Evolutionary conservation across 2,888 invertebrate genomes (phyloP).

Genomic region (Trichogramma dendrolimi): DNA sequence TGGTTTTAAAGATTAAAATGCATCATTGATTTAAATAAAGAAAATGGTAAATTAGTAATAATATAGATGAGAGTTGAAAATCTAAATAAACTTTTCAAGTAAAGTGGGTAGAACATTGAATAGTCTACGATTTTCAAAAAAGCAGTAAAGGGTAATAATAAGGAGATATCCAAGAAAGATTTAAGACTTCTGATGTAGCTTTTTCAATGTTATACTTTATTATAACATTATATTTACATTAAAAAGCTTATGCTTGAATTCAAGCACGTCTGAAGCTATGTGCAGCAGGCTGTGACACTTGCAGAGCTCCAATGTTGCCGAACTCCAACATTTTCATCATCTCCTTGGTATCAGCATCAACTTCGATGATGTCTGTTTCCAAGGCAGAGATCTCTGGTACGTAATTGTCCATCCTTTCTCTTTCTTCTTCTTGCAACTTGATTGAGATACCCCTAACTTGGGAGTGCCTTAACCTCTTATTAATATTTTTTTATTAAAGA

Average conservation of each 20-base stretch:
- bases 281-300: slow-evolving; percentile 78
- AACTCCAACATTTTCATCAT: slow-evolving; percentile 98
- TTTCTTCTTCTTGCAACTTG: slow-evolving; percentile 98
- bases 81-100: too few relatives aligned
- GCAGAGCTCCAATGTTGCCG: slow-evolving; percentile 86
- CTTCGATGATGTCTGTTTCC: slow-evolving; percentile 94
- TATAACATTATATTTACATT: too few relatives aligned
- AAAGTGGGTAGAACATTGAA: too few relatives aligned
- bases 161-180: too few relatives aligned
- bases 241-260: slow-evolving; percentile 30
- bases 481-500: slow-evolving; percentile 16
- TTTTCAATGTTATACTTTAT: too few relatives aligned
- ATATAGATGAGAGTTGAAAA: too few relatives aligned
- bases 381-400: slow-evolving; percentile 95
- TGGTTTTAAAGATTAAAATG: too few relatives aligned
- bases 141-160: too few relatives aligned
- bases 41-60: too few relatives aligned
- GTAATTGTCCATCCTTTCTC: slow-evolving; percentile 98
- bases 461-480: slow-evolving; percentile 81
- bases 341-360: slow-evolving; percentile 96
- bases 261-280: slow-evolving; percentile 45
- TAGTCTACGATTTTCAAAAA: too few relatives aligned
- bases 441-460: slow-evolving; percentile 99
- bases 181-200: too few relatives aligned
- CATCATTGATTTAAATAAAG: too few relatives aligned